A percentile compares a stretch with the other conserved stretches of the same genome.
These are phyloP conservation scores for Microchirus variegatus DNA, from an alignment of 2,797 vertebrate genomes.

Conservation along the genomic window DNA sequence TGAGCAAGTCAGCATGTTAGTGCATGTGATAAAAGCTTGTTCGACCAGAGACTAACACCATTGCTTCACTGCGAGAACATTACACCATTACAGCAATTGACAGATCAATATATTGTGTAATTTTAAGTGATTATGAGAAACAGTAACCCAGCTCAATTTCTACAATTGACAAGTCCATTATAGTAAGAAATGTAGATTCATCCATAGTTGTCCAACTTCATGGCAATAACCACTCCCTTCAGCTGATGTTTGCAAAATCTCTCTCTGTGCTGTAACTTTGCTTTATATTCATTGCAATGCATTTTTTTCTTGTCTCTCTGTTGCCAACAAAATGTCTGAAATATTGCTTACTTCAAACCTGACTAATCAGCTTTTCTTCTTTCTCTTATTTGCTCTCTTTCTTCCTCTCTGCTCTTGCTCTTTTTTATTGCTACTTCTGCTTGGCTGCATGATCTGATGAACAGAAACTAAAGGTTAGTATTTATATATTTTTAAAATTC, in stretches of 20 bases:
- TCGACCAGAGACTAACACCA: too few relatives aligned
- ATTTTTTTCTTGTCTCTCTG: slow-evolving; percentile 36
- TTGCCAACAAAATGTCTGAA: slow-evolving; percentile 32
- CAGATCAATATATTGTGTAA: not conserved
- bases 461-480: slow-evolving; percentile 72
- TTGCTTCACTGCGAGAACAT: slow-evolving; percentile 10
- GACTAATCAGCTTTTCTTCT: slow-evolving; percentile 48
- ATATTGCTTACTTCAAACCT: slow-evolving; percentile 44
- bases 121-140: too few relatives aligned
- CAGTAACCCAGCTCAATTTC: not conserved
- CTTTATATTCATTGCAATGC: slow-evolving; percentile 25
- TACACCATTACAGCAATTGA: slow-evolving; percentile 11
- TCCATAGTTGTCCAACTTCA: slow-evolving; percentile 8
- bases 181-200: slow-evolving; percentile 12
- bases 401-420: slow-evolving; percentile 15
- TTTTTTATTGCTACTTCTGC: slow-evolving; percentile 27
- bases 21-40: slow-evolving; percentile 17
- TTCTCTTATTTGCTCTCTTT: slow-evolving; percentile 35
- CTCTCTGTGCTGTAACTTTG: not conserved
- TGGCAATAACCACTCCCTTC: slow-evolving; percentile 2
- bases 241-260: slow-evolving; percentile 4
- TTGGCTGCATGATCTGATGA: slow-evolving; percentile 57
- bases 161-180: slow-evolving; percentile 12
- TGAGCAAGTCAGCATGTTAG: slow-evolving; percentile 7
- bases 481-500: not conserved